phyloP scores from a whole-genome alignment of 2,797 vertebrate species.

The Somateria mollissima region DNA sequence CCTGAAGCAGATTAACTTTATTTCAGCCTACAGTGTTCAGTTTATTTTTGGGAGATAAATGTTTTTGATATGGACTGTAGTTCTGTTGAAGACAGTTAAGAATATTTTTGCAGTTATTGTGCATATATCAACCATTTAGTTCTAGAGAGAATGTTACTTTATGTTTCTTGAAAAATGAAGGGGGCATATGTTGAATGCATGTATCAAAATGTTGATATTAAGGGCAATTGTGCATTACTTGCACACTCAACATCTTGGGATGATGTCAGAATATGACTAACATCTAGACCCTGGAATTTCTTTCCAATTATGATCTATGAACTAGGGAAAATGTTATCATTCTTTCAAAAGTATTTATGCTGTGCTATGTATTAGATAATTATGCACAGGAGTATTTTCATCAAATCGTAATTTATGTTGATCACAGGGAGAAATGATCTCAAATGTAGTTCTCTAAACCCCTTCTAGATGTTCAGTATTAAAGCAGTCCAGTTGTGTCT shows the following conservation, averaged over 20 bases:
- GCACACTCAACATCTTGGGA: not conserved
- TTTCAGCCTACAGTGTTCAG: not conserved
- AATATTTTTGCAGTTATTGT: not conserved
- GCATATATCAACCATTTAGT: not conserved
- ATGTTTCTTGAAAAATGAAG: not conserved
- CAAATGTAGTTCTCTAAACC: not conserved
- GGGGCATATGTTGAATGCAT: not conserved
- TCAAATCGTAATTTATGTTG: not conserved
- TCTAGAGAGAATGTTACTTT: not conserved
- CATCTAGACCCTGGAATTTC: not conserved
- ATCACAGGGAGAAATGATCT: not conserved
- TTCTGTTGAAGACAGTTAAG: not conserved
- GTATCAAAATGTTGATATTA: not conserved
- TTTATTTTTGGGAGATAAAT: not conserved
- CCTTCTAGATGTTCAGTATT: not conserved
- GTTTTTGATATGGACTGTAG: not conserved
- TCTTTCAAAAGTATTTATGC: not conserved
- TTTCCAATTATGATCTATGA: not conserved
- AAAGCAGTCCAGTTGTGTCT: not conserved
- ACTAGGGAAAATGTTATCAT: not conserved
- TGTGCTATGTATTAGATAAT: not conserved
- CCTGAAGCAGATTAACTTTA: not conserved
- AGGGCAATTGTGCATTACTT: not conserved
- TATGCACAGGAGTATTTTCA: not conserved
- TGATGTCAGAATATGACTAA: not conserved